Evolutionary conservation across 2,797 vertebrate genomes (phyloP), one percentile per base, ranked within the genome.

Genomic region (Helostoma temminkii): DNA sequence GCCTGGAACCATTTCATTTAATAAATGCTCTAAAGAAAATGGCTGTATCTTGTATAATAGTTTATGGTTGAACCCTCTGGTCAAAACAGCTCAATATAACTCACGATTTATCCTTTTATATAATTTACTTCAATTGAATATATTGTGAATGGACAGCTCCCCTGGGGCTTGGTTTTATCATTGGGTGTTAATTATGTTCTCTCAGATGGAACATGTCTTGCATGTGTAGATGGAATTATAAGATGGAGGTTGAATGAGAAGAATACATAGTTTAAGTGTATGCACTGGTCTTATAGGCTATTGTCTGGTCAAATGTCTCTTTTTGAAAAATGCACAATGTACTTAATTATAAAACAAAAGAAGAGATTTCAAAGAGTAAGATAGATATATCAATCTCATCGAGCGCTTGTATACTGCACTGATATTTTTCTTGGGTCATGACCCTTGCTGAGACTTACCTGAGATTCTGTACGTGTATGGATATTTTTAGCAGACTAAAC

Each of bases 111-210:
- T 93, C 76, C 62, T 88, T 91, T 92, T 75, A 79, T 89, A 84
- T 87, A 57, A 88, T 89, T 92, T 88, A 72, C 85, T 92, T 91
- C 87, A 93, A 92, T 94, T 93, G 91, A 90, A 92, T 91, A 91
- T 92, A 92, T 91, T 92, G 88, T 84, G 81, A 89, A 80, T 71
- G 82, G 82, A 92, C 78, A 71, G 85, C 86, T 92, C 91, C 89
- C 89, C 9, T 7, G 46, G 80, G 91, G 42, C 70, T 73, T 5
- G 8, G 71, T 81, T 88, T 90, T 86, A 89, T 92, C 83, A 72
- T 81, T 2, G 39, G 57, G 70, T 56, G 78, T 88, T 93, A 92
- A 93, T 93, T 91, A 90, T 81, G 73, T 64, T 86, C 82, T 64
- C 75, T 88, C 67, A 86, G 74, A 88, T 57, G 75, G 63, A 84